Conservation (phyloP, 1,140 invertebrate species). For the Drosophila subpulchrella region DNA sequence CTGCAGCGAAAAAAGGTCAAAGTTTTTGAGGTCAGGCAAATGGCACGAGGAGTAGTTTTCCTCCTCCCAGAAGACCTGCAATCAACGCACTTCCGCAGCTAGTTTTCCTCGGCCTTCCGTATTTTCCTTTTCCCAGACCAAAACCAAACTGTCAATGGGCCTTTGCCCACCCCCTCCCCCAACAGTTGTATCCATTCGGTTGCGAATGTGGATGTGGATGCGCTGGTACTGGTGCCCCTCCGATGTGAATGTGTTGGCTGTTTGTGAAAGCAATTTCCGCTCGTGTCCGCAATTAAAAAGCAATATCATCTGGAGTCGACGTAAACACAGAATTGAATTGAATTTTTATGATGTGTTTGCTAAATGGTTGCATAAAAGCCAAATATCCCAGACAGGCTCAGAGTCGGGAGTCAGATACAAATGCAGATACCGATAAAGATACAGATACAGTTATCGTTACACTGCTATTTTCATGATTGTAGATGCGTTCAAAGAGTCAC, state of each 20-base stretch:
- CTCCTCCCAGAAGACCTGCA: constrained; percentile 46
- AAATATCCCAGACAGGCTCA: constrained; percentile 39
- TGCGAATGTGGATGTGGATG: constrained; percentile 9
- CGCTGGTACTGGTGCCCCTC: no score
- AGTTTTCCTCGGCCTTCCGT: constrained; percentile 16
- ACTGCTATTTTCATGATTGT: constrained; percentile 22
- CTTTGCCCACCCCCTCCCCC: constrained; percentile 5
- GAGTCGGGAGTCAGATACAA: background rate
- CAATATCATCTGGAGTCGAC: constrained; percentile 74
- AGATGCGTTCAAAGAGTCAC: constrained; percentile 51
- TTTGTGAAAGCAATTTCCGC: constrained; percentile 78
- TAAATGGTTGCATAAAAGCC: constrained; percentile 82
- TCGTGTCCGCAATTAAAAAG: constrained; percentile 82
- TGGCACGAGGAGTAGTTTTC: constrained; percentile 50
- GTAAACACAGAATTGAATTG: constrained; percentile 76
- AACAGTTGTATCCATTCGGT: constrained; percentile 33
- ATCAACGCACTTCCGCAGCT: constrained; percentile 75
- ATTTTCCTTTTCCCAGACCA: background rate
- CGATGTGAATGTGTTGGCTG: constrained; percentile 22
- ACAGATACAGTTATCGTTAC: constrained; percentile 28
- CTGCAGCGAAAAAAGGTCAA: constrained; percentile 59
- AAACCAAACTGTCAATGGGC: constrained; percentile 49
- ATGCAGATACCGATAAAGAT: constrained; percentile 6
- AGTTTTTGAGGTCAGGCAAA: constrained; percentile 70
- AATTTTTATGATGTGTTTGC: constrained; percentile 82